Evolutionary conservation across 23 tunicate species (phyloP), one percentile per base, ranked within the genome.

Genomic region (Oikopleura albicans): DNA sequence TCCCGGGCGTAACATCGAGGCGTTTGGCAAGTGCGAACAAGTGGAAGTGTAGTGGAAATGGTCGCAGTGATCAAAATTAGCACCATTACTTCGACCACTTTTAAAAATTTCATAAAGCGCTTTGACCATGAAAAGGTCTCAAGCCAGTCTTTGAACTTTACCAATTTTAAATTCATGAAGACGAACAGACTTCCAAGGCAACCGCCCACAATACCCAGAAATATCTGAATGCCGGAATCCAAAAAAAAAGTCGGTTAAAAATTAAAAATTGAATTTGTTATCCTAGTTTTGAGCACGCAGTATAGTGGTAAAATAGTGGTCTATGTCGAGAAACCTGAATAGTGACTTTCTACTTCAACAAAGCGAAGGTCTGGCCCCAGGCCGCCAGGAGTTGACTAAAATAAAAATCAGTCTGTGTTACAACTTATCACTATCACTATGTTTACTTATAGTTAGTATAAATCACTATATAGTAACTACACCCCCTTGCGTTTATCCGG

Each of bases 151-250:
- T 95, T 56, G 33, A 83, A 37, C 41, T 92, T 49, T 27, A 95
- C 96, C 39, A 95, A 88, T 84, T 95, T 95, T 39, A 95, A 31
- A 84, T 95, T 95, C 41, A 88, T 40, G 84, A 95, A 95, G 34
- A 88, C 86, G 84, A 95, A 95, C 29, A 95, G 86, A 41, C 90
- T 88, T 57, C 99, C 99, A 38, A 95, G 85, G 31, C 85, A 22
- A 2, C 99, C 99, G 37, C 99, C 99, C 28, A 95, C 76, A 76
- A 88, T 84, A 38, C 99, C 99, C 40, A 95, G 79, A 37, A 16
- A 71, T 2, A 71, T 71, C 79, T 71, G n/a, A n/a, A n/a, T n/a
- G n/a, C n/a, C n/a, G n/a, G n/a, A n/a, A n/a, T n/a, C n/a, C n/a
- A 71, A 71, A 71, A 71, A 71, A 29, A 71, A 71, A 71, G 28